Percentiles rank a stretch among this genome's conserved stretches.
These are phyloP conservation scores for Calonectris borealis DNA, from an alignment of 2,113 vertebrate genomes.

Conservation along the genomic window DNA sequence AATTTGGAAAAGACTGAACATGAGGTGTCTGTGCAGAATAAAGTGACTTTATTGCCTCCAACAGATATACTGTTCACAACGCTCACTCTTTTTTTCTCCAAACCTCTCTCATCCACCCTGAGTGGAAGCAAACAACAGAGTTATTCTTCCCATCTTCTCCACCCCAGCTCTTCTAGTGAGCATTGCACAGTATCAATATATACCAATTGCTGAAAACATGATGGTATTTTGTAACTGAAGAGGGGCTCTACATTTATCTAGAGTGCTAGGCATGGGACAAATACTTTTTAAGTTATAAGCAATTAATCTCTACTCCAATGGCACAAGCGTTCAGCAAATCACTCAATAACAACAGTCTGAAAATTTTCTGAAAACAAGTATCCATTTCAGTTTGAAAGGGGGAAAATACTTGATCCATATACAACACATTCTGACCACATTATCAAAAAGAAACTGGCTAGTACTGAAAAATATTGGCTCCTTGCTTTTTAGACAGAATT, in stretches of 20 bases:
- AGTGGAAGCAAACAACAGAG: background rate
- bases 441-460: background rate
- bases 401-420: background rate
- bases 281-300: background rate
- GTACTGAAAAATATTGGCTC: background rate
- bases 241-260: background rate
- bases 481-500: background rate
- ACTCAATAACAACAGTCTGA: background rate
- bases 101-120: background rate
- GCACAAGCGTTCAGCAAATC: background rate
- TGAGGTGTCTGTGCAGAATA: background rate
- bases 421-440: background rate
- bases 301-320: background rate
- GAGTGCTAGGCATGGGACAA: background rate
- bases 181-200: background rate
- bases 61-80: background rate
- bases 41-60: background rate
- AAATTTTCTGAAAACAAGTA: background rate
- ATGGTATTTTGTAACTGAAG: background rate
- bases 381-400: background rate
- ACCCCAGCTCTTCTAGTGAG: background rate
- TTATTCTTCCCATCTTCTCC: background rate
- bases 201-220: background rate
- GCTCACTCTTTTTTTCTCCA: background rate
- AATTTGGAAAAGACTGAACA: background rate